Evolutionary conservation across 1,140 invertebrate species (phyloP).

Genomic region (Trachymyrmex cornetzi): DNA sequence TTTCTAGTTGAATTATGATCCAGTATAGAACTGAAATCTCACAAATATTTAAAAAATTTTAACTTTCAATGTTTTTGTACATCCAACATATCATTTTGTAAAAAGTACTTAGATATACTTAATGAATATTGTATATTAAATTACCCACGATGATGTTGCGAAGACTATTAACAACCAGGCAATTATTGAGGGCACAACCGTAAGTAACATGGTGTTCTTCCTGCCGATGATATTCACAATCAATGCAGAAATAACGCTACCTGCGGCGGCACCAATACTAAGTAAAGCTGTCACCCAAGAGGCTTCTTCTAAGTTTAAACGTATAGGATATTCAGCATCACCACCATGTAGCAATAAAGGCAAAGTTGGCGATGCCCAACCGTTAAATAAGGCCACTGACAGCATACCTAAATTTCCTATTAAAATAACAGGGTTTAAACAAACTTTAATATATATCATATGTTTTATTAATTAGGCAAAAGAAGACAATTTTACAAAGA

Average conservation of each 20-base stretch:
- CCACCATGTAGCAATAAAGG: constrained; percentile 26
- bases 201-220: constrained; percentile 88
- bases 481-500: not conserved
- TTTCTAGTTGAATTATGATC: not conserved
- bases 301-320: constrained; percentile 47
- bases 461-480: not conserved
- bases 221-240: constrained; percentile 86
- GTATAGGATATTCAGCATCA: constrained; percentile 45
- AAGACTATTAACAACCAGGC: constrained; percentile 89
- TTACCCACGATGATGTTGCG: constrained; percentile 84
- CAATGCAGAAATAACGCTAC: constrained; percentile 8
- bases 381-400: constrained; percentile 48
- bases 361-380: constrained; percentile 71
- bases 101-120: not conserved
- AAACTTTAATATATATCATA: not conserved
- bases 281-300: constrained; percentile 66
- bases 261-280: constrained; percentile 28
- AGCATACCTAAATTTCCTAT: constrained; percentile 66
- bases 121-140: not conserved
- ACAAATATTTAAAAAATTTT: constrained; percentile 13
- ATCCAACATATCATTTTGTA: not conserved
- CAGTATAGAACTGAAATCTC: not conserved
- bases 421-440: constrained; percentile 21
- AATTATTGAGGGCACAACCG: constrained; percentile 87
- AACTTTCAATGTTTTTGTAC: not conserved